Evolutionary conservation across 2,888 invertebrate species (phyloP), one percentile per base, ranked within the genome.

Genomic region (Pecten maximus): DNA sequence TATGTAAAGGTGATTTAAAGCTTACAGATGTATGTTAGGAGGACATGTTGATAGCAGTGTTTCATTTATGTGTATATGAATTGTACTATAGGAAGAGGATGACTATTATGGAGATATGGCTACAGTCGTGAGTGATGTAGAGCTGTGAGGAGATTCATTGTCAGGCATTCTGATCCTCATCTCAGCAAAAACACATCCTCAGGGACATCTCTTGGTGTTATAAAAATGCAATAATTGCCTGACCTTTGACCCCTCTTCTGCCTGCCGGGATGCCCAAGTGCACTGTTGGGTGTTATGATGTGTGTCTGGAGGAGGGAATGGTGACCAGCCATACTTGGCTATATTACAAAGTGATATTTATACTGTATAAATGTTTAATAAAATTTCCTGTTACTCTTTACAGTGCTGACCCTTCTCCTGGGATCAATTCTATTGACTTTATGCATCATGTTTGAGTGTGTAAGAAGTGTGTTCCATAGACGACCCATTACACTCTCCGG

Each of bases 281-380:
- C 28, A 35, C 74, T 74, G 35, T 74, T 74, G 74, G 74, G 74
- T 35, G 35, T 15, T 74, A 35, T 74, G 6, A 74, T 74, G 10
- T 3, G 35, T 54, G 74, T 74, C 74, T 74, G 28, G 74, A 35
- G 0, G 16, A 16, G n/a, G 4, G 16, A 60, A 8, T 16, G 16
- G 19, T n/a, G 60, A 28, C 28, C 2, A 16, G 28, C 35, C 28
- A 74, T 74, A 8, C 35, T 28, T 74, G 28, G 28, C 8, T 28
- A 28, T 35, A 74, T 74, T 74, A 35, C 74, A 74, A 35, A 74
- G 60, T 60, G 74, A 74, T 74, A 74, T 74, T 74, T 74, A 74
- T 74, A 2, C 74, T 35, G 28, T 35, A 74, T 74, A 74, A 74
- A 74, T 74, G 74, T 74, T 74, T 74, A 2, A 35, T 74, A 74